These are phyloP conservation scores for Chromis chromis DNA, from an alignment of 2,797 vertebrate species.

Conservation along the genomic window DNA sequence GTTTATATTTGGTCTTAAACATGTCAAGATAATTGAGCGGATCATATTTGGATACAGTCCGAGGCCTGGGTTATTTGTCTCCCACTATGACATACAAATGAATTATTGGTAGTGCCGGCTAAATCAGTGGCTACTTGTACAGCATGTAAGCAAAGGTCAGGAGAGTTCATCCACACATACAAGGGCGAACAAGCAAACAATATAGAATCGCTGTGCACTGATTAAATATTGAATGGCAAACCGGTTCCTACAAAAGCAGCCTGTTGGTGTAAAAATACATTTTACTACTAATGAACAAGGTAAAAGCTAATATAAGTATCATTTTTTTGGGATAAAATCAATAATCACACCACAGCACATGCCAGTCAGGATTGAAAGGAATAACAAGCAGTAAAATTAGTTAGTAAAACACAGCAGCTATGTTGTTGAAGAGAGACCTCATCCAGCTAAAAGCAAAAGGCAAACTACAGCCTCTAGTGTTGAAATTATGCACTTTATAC, in stretches of 20 bases:
- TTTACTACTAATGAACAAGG: not conserved
- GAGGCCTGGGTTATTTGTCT: constrained; percentile 61
- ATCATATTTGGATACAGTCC: constrained; percentile 70
- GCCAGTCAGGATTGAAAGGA: not conserved
- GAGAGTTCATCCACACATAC: constrained; percentile 11
- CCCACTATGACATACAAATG: constrained; percentile 61
- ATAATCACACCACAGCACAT: not conserved
- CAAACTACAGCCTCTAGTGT: constrained; percentile 18
- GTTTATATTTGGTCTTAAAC: constrained; percentile 77
- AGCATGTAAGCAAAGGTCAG: constrained; percentile 50
- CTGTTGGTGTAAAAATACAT: not conserved
- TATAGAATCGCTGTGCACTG: not conserved
- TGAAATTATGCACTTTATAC: constrained; percentile 17
- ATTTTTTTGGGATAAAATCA: not conserved
- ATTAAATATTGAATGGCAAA: constrained; percentile 52
- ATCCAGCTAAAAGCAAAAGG: constrained; percentile 12
- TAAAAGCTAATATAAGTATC: not conserved
- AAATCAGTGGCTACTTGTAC: constrained; percentile 42
- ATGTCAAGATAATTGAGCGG: constrained; percentile 77
- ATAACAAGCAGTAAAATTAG: not conserved
- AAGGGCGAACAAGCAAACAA: constrained; percentile 25
- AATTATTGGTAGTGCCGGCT: constrained; percentile 52
- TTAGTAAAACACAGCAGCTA: constrained; percentile 22
- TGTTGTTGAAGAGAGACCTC: not conserved
- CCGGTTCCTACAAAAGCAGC: constrained; percentile 5